These are phyloP conservation scores for Halesus radiatus DNA, from an alignment of 1,140 invertebrate genomes.

Conservation along the genomic window DNA sequence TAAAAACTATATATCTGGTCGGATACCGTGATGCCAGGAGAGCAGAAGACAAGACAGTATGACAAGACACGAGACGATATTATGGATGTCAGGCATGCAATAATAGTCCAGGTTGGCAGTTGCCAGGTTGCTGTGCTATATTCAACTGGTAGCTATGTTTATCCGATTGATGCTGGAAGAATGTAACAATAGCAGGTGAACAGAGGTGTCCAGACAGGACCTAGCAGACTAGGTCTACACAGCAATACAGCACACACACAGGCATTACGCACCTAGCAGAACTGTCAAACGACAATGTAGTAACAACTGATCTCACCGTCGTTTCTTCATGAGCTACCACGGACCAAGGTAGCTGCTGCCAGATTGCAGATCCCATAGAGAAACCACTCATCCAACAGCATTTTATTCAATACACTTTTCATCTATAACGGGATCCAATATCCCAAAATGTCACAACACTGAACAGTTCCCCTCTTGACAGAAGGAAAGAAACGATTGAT, in stretches of 20 bases:
- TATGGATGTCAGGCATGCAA: slow-evolving; percentile 13
- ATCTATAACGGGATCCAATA: slow-evolving; percentile 43
- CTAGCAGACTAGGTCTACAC: neutral
- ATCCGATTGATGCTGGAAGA: neutral
- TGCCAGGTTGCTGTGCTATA: slow-evolving; percentile 1
- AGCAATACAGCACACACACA: too few relatives aligned
- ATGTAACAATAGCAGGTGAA: too few relatives aligned
- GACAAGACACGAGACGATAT: neutral
- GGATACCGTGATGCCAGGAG: neutral
- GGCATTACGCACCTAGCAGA: slow-evolving; percentile 29
- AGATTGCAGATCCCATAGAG: slow-evolving; percentile 38
- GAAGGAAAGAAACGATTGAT: slow-evolving; percentile 51
- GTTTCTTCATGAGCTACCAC: slow-evolving; percentile 56
- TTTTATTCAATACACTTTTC: slow-evolving; percentile 45
- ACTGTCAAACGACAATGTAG: slow-evolving; percentile 44
- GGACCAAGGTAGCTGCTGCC: slow-evolving; percentile 44
- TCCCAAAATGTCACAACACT: slow-evolving; percentile 50
- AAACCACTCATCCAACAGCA: slow-evolving; percentile 42
- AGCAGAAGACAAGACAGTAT: slow-evolving; percentile 1
- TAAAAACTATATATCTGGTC: slow-evolving; percentile 41
- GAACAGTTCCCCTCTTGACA: slow-evolving; percentile 43
- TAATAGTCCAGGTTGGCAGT: too few relatives aligned
- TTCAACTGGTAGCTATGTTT: slow-evolving; percentile 49
- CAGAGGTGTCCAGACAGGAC: neutral
- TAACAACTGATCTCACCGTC: slow-evolving; percentile 50